phyloP scores from a whole-genome alignment of 35 echinoderm and acorn worm genomes.

The Heliocidaris tuberculata region DNA sequence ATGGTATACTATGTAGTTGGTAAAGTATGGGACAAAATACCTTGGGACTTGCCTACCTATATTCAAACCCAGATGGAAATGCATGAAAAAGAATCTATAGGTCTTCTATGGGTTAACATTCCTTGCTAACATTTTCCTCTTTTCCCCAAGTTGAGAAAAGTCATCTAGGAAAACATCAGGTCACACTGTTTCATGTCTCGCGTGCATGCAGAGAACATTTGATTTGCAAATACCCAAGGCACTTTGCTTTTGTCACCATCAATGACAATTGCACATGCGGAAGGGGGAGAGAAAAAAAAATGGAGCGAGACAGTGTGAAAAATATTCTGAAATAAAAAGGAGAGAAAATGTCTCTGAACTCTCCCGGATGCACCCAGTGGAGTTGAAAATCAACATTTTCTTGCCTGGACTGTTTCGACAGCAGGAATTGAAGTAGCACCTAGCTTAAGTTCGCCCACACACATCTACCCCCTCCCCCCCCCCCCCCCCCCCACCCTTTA shows the following conservation, averaged over 20 bases:
- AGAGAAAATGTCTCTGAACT: background rate
- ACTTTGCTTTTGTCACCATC: background rate
- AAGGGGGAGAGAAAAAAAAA: background rate
- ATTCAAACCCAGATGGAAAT: no score
- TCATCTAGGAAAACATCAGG: background rate
- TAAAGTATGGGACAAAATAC: no score
- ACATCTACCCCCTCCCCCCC: background rate
- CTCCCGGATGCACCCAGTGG: background rate
- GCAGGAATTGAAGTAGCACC: background rate
- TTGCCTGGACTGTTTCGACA: background rate
- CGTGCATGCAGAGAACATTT: background rate
- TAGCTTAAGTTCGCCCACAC: background rate
- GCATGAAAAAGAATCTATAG: background rate
- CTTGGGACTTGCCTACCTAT: no score
- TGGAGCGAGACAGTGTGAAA: background rate
- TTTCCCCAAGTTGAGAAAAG: background rate
- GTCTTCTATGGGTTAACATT: background rate
- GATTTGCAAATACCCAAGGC: background rate
- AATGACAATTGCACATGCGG: background rate
- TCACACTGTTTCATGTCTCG: background rate
- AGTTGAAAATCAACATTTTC: conserved; percentile 12
- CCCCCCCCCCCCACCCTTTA: background rate
- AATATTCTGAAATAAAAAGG: background rate
- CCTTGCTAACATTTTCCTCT: background rate
- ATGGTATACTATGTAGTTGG: no score